Conservation (phyloP, 2,797 vertebrate genomes). For the Sciaenops ocellatus region DNA sequence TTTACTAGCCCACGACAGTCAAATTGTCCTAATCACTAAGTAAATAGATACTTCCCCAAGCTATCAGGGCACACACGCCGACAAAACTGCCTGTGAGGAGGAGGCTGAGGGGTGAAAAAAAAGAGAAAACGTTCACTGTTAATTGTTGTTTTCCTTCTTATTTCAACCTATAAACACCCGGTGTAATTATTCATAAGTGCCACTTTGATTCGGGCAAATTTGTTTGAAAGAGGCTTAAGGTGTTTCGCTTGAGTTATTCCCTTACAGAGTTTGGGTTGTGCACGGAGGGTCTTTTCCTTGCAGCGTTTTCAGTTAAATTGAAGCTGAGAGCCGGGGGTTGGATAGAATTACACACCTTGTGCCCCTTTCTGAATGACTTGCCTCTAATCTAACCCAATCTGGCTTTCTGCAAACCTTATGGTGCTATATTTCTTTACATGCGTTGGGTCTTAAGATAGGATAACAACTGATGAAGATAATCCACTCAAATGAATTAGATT, state of each 20-base stretch:
- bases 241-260: constrained; percentile 80
- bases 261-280: constrained; percentile 72
- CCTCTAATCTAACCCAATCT: constrained; percentile 87
- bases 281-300: constrained; percentile 58
- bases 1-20: constrained; percentile 86
- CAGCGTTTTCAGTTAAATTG: constrained; percentile 78
- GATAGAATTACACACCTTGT: constrained; percentile 80
- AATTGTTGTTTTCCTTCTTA: constrained; percentile 89
- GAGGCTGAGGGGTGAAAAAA: constrained; percentile 50
- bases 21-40: constrained; percentile 90
- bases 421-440: constrained; percentile 84
- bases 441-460: constrained; percentile 77
- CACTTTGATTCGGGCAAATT: constrained; percentile 85
- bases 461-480: constrained; percentile 81
- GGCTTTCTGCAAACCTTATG: constrained; percentile 83
- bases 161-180: constrained; percentile 82
- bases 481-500: constrained; percentile 81
- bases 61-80: constrained; percentile 81
- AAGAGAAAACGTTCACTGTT: constrained; percentile 79
- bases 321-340: constrained; percentile 70
- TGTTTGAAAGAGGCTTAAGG: constrained; percentile 86
- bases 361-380: constrained; percentile 78
- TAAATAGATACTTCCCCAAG: constrained; percentile 90
- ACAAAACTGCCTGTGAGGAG: constrained; percentile 66
- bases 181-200: constrained; percentile 87